These are phyloP conservation scores for Drosophila eugracilis DNA, from an alignment of 1,140 invertebrate species.

Conservation along the genomic window DNA sequence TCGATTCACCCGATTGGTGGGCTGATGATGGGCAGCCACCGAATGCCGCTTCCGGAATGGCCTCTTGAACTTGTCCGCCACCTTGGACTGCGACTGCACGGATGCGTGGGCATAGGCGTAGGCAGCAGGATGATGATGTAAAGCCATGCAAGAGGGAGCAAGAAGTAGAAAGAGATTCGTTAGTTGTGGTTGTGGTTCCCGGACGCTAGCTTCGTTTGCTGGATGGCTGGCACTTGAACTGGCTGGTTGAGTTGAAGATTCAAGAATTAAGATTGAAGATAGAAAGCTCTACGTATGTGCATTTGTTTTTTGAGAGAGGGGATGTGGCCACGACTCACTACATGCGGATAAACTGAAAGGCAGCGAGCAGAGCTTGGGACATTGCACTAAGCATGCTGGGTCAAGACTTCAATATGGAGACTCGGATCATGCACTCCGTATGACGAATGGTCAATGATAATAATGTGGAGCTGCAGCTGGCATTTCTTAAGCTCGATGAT, in stretches of 20 bases:
- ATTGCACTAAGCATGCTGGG: slow-evolving; percentile 20
- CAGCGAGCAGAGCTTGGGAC: slow-evolving; percentile 22
- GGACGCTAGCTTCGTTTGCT: slow-evolving; percentile 8
- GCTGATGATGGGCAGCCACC: slow-evolving; percentile 91
- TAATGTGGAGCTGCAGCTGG: slow-evolving; percentile 11
- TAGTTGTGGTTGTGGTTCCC: slow-evolving; percentile 16
- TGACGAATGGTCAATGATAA: slow-evolving; percentile 2
- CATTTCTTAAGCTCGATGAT: not conserved
- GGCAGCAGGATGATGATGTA: too few species aligned
- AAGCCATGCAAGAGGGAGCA: slow-evolving; percentile 46
- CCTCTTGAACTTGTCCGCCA: slow-evolving; percentile 94
- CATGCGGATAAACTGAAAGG: slow-evolving; percentile 8
- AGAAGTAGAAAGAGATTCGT: slow-evolving; percentile 14
- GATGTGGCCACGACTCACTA: slow-evolving; percentile 9
- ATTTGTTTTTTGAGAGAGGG: not conserved
- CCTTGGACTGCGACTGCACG: slow-evolving; percentile 88
- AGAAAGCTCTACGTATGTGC: slow-evolving; percentile 16
- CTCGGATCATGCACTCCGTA: slow-evolving; percentile 17
- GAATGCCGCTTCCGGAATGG: slow-evolving; percentile 95
- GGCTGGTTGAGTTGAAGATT: slow-evolving; percentile 39
- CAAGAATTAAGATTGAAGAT: slow-evolving; percentile 4
- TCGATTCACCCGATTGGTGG: slow-evolving; percentile 95
- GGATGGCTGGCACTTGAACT: slow-evolving; percentile 27
- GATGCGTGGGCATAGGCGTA: too few species aligned
- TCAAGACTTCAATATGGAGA: not conserved